phyloP scores from a whole-genome alignment of 2,113 vertebrate species.

The Crotalus horridus region DNA sequence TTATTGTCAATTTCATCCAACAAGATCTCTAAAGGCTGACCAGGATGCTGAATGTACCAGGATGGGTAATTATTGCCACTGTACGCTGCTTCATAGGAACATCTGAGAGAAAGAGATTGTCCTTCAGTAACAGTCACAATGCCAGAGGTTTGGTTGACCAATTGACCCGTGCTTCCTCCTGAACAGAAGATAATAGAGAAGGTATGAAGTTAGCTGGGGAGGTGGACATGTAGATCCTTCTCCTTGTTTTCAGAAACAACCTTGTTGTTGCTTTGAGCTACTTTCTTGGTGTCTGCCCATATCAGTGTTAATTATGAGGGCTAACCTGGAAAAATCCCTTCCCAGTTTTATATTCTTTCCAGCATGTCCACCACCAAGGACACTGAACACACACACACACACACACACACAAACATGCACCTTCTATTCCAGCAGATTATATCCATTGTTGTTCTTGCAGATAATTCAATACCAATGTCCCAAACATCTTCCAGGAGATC shows the following conservation, averaged over 20 bases:
- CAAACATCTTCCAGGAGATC: background rate
- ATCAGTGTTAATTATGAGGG: background rate
- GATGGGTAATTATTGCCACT: background rate
- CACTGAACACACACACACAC: background rate
- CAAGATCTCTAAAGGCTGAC: background rate
- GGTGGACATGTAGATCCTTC: background rate
- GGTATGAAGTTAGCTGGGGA: too few species aligned
- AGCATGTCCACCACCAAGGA: background rate
- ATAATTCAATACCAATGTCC: background rate
- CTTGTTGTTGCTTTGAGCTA: background rate
- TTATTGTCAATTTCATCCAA: background rate
- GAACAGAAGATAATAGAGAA: background rate
- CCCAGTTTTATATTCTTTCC: background rate
- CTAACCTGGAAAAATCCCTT: background rate
- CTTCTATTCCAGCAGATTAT: background rate
- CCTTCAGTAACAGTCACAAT: background rate
- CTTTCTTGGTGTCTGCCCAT: background rate
- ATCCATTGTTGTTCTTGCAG: background rate
- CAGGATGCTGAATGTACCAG: conserved; percentile 18
- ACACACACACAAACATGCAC: too few species aligned
- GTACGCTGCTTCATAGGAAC: background rate
- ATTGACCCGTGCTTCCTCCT: conserved; percentile 8
- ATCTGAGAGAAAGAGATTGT: background rate
- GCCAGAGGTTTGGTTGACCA: conserved; percentile 23
- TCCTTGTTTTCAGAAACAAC: background rate